These are phyloP conservation scores for Sinocyclocheilus rhinocerous DNA, from an alignment of 2,113 vertebrate genomes.

Conservation along the genomic window DNA sequence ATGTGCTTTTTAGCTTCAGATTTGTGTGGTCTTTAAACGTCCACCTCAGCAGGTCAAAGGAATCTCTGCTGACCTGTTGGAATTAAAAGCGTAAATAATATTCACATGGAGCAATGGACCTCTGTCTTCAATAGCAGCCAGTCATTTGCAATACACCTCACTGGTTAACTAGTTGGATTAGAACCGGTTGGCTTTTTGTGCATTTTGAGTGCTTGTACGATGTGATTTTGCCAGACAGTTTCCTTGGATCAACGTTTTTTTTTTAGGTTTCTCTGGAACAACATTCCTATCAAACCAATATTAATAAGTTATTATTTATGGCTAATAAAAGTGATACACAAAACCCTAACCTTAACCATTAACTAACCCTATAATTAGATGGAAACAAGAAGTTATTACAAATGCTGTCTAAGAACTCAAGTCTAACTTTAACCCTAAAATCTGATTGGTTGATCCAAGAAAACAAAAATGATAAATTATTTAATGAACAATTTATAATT, in stretches of 20 bases:
- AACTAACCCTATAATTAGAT: neutral
- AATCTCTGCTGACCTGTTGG: slow-evolving; percentile 24
- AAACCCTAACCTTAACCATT: neutral
- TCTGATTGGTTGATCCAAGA: neutral
- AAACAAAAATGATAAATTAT: neutral
- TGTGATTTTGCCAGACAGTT: neutral
- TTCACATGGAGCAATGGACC: neutral
- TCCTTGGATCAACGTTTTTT: neutral
- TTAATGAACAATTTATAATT: neutral
- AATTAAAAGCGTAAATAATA: slow-evolving; percentile 29
- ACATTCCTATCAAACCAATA: neutral
- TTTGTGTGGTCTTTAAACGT: slow-evolving; percentile 24
- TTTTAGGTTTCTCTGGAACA: neutral
- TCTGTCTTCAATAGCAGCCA: neutral
- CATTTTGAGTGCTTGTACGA: neutral
- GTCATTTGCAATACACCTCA: slow-evolving; percentile 7
- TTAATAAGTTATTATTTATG: neutral
- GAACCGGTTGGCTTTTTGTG: neutral
- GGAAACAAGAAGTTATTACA: neutral
- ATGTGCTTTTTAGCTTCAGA: slow-evolving; percentile 11
- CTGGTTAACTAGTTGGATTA: neutral
- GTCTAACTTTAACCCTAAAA: neutral
- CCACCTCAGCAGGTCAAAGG: slow-evolving; percentile 3
- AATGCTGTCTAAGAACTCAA: neutral
- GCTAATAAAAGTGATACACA: neutral